Conservation (phyloP, 1,140 invertebrate genomes). For the Watersipora subatra region DNA sequence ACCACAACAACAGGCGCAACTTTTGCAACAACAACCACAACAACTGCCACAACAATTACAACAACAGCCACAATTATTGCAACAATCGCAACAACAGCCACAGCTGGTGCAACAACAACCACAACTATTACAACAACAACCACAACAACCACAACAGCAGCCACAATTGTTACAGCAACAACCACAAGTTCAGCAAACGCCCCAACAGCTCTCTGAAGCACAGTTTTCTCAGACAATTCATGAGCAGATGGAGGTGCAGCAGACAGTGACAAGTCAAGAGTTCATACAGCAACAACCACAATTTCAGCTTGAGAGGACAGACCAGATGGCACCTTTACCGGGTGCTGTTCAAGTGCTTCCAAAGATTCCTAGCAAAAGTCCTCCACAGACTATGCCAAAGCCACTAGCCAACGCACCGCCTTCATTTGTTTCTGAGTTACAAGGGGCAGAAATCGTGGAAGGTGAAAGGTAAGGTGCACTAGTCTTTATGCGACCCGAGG, state of each 20-base stretch:
- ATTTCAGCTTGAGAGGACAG: too few relatives aligned
- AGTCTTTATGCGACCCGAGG: too few relatives aligned
- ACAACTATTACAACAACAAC: background rate
- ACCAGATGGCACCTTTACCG: background rate
- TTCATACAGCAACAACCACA: background rate
- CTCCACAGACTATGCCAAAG: conserved; percentile 23
- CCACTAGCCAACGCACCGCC: conserved; percentile 22
- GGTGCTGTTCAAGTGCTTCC: background rate
- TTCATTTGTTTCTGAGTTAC: conserved; percentile 43
- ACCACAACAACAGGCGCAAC: too few relatives aligned
- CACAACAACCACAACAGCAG: background rate
- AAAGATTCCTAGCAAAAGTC: too few relatives aligned
- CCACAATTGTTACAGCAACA: background rate
- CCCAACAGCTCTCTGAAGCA: background rate
- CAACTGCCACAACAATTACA: background rate
- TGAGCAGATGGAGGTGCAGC: too few relatives aligned
- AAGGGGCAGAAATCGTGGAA: conserved; percentile 58
- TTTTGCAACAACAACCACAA: background rate
- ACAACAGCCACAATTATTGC: background rate
- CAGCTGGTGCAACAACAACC: too few relatives aligned
- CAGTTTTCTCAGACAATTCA: background rate
- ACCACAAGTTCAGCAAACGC: background rate
- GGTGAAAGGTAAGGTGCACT: conserved; percentile 42
- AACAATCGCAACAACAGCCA: background rate
- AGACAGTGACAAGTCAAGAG: background rate